phyloP scores from a whole-genome alignment of 2,797 vertebrate genomes.

The Anguilla obscura region DNA sequence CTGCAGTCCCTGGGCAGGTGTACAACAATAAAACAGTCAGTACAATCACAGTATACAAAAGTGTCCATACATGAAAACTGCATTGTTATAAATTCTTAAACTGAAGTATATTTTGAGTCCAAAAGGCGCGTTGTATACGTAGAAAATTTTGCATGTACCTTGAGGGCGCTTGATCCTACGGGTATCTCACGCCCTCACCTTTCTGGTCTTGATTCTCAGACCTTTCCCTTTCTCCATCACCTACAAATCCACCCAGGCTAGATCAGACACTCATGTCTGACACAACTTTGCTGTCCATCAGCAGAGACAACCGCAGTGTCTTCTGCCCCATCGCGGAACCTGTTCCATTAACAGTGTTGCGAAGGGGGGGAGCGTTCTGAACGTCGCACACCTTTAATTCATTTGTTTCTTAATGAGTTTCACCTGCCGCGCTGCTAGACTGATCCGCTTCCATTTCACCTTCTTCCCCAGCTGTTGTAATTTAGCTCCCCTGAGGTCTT shows the following conservation, averaged over 20 bases:
- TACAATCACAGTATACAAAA: too few relatives aligned
- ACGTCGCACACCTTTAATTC: neutral
- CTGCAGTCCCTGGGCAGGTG: too few relatives aligned
- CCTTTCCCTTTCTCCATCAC: neutral
- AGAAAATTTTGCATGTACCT: too few relatives aligned
- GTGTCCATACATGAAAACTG: too few relatives aligned
- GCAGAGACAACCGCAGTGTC: neutral
- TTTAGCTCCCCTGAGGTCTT: neutral
- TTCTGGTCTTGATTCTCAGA: too few relatives aligned
- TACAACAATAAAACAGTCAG: too few relatives aligned
- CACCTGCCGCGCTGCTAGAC: neutral
- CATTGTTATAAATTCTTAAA: too few relatives aligned
- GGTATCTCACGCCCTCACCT: neutral
- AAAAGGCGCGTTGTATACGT: too few relatives aligned
- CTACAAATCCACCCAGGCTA: neutral
- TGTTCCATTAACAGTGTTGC: neutral
- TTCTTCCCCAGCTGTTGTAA: neutral
- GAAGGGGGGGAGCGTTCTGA: too few relatives aligned
- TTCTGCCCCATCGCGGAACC: neutral
- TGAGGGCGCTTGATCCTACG: too few relatives aligned
- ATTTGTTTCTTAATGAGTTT: conserved; percentile 1
- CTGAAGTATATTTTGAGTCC: too few relatives aligned
- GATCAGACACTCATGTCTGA: neutral
- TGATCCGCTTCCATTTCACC: neutral
- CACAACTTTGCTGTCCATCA: neutral